Evolutionary conservation across 64 coral and sea anemone genomes (phyloP), one percentile per base, ranked within the genome.

Genomic region (Porites lutea): DNA sequence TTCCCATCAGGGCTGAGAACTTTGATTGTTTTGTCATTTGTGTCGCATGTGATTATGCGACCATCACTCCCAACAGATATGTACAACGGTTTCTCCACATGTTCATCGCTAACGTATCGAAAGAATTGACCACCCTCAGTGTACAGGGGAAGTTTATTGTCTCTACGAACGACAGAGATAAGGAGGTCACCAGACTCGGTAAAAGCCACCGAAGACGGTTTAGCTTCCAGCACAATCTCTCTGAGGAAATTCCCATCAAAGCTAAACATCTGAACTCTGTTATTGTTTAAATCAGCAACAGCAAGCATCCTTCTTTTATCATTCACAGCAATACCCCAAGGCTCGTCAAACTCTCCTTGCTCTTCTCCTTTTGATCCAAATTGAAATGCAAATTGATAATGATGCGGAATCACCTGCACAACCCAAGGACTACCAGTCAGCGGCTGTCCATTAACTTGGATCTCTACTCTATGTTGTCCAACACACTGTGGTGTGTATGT

Each of bases 341-440:
- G 72, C 0, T 12, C 12, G 14, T 76, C 20, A 2, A 87, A 46
- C 10, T 88, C 11, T 4, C 70, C 19, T 73, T 54, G 74, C 60
- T 23, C 16, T 18, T 62, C 64, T 15, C 74, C 43, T 49, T 10
- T 8, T 8, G 72, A 50, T 75, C 47, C 58, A 88, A 88, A 58
- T 77, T 18, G 57, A 77, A 75, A 57, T 6, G 59, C 12, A 4
- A 60, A 61, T 46, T 77, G 46, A 48, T 21, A 48, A 9, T 64
- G 72, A 44, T 88, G 87, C n/a, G 87, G 87, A 16, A 74, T 19
- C n/a, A 64, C 74, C 21, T 88, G 72, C 8, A 49, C 72, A 75
- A 44, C 48, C 72, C 72, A 75, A 4, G 72, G 48, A 52, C 72
- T 75, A 50, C 72, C 48, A 75, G 15, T 16, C 59, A 88, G 43